Base-by-base conservation (phyloP, 2,797 vertebrate genomes). In the Myotis planiceps region DNA sequence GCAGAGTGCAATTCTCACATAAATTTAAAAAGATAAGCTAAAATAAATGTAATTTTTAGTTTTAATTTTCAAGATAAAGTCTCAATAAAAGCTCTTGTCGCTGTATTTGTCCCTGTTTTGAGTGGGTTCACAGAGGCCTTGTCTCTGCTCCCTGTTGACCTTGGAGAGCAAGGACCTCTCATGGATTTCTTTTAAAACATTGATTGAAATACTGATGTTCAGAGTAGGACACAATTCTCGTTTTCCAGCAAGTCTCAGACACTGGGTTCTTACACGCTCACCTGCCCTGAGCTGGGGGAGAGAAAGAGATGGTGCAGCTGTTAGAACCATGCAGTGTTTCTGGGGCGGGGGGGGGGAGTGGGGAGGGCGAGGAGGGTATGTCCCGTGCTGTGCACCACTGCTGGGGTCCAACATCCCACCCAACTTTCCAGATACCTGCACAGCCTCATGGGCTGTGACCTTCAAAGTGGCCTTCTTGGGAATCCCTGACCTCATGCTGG, bases 31-130 rank as follows among this genome's bases (percentile, higher is more conserved):
- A 66, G 14, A 71, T 79, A 55, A 85, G 37, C 58, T 88, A 65
- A 93, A 92, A 55, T 55, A 63, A 94, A 32, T 18, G 29, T 51
- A 21, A 27, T 13, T 74, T 81, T 85, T 87, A 66, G 34, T 71
- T 88, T 75, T 68, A 21, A 58, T 82, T 89, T 95, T 79, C 66
- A 60, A 76, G 29, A 76, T 76, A 19, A 75, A 75, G 27, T 39
- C 42, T 27, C 34, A 88, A 16, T 42, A 29, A 72, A 83, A 49
- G 39, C 8, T 78, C 78, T 83, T 63, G 27, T 82, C 14, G 7
- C 13, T 79, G 3, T 76, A 45, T 60, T 86, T 66, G 45, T 51
- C 27, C 37, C n/a, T 71, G 34, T 74, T 79, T 92, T 82, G 55
- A 87, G 60, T 92, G 47, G n/a, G 47, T 65, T 85, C 39, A 34